Evolutionary conservation across 2,797 vertebrate species (phyloP), one percentile per base, ranked within the genome.

Genomic region (Luscinia megarhynchos): DNA sequence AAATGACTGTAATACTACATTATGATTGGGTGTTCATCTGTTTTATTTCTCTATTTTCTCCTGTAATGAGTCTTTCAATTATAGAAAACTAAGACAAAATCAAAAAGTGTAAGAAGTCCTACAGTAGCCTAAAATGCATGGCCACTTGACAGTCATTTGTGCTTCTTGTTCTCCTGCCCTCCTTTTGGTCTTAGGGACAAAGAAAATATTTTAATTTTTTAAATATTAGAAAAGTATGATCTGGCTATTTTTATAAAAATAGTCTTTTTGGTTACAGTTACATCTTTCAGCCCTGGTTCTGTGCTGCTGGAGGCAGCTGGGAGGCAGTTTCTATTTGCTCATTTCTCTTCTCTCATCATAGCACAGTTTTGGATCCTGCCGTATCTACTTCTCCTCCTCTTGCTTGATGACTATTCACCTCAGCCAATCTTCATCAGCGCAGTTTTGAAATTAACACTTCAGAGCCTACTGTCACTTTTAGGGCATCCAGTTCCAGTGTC

Each of bases 1-100:
- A 2, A 48, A 26, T 67, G 50, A 50, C 8, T 5, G 4, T 36
- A 43, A 59, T 27, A 34, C 36, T 87, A 7, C 0, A 0, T 40
- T 32, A 10, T 3, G 23, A 46, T 43, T 68, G 46, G 36, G 34
- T 45, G 26, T 30, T 75, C 16, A 30, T 41, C 66, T 70, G 23
- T 22, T 72, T 61, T 58, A 15, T 84, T 87, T 72, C 26, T 3
- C 2, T 19, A 1, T 74, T 89, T 88, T 75, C 38, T 70, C 34
- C 27, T 63, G 0, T 32, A 27, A 70, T 9, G 7, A 40, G 11
- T 68, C 38, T 50, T 74, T 75, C 41, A 50, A 24, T 89, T 57
- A n/a, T 10, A 43, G 38, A 83, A 61, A 66, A 27, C 15, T 24
- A 24, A 21, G 26, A 62, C 19, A 10, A 72, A 76, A 41, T 32